Evolutionary conservation across 2,113 vertebrate genomes (phyloP).

Genomic region (Zosterops lateralis): DNA sequence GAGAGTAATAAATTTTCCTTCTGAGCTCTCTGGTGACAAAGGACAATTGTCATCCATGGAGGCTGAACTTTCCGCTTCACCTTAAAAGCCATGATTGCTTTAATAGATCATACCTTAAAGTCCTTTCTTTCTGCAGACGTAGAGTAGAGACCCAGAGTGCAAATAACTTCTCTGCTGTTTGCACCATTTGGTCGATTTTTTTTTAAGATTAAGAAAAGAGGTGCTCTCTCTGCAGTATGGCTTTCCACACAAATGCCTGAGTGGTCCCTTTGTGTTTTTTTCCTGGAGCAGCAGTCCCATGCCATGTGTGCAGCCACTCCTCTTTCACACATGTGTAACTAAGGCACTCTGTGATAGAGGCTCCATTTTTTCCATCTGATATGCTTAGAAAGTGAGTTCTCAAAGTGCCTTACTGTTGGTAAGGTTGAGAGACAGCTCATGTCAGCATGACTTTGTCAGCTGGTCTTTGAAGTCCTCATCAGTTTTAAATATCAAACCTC

Average conservation of each 20-base stretch:
- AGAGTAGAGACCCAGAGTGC: background rate
- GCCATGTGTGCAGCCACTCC: background rate
- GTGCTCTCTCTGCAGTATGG: background rate
- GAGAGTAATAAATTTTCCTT: background rate
- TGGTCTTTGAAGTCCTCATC: background rate
- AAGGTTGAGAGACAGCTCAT: background rate
- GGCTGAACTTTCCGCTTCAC: slow-evolving; percentile 1
- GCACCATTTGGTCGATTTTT: background rate
- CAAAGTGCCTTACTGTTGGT: background rate
- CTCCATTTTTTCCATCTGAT: background rate
- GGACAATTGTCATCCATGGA: background rate
- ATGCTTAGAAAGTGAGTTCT: background rate
- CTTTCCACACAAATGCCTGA: background rate
- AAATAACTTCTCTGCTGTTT: background rate
- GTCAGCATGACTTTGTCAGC: background rate
- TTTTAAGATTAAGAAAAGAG: background rate
- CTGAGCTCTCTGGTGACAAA: background rate
- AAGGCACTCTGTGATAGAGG: background rate
- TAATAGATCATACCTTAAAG: background rate
- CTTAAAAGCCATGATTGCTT: background rate
- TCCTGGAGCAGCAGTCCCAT: background rate
- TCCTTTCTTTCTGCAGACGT: background rate
- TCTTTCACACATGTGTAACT: accelerated
- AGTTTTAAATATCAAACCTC: background rate
- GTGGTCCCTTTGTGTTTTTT: background rate